A percentile compares a stretch with the other conserved stretches of the same genome.
Evolutionary conservation across 2,113 vertebrate genomes (phyloP).

Genomic region (Isichthys henryi): DNA sequence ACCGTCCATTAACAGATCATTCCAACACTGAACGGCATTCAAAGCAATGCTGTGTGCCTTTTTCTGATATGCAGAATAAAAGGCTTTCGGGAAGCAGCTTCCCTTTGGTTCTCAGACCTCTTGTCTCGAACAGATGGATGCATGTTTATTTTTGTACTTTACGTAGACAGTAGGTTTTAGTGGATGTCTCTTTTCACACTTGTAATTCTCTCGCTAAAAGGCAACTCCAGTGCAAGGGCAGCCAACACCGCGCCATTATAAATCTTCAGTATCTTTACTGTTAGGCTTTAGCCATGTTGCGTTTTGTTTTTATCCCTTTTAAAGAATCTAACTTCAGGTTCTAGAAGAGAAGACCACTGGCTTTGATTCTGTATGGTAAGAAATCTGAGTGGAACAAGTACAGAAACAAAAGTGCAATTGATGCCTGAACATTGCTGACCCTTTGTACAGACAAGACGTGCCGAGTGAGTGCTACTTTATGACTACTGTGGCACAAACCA

Average conservation of each 20-base stretch:
- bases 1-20: not conserved
- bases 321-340: not conserved
- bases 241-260: not conserved
- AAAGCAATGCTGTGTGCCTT: not conserved
- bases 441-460: not conserved
- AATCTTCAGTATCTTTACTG: not conserved
- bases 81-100: not conserved
- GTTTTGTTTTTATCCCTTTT: not conserved
- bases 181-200: constrained; percentile 4
- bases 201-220: constrained; percentile 6
- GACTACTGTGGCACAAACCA: not conserved
- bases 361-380: not conserved
- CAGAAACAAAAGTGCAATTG: not conserved
- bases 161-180: not conserved
- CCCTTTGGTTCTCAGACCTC: not conserved
- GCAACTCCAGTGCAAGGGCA: not conserved
- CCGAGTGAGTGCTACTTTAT: not conserved
- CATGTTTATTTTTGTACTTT: constrained; percentile 4
- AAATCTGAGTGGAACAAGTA: not conserved
- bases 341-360: not conserved
- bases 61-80: not conserved
- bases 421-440: not conserved
- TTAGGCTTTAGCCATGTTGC: not conserved
- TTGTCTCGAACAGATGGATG: not conserved
- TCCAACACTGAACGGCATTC: not conserved